Percentiles rank a stretch among this genome's conserved stretches.
phyloP scores from a whole-genome alignment of 2,888 invertebrate species.

The Lycocerus yunnanus region DNA sequence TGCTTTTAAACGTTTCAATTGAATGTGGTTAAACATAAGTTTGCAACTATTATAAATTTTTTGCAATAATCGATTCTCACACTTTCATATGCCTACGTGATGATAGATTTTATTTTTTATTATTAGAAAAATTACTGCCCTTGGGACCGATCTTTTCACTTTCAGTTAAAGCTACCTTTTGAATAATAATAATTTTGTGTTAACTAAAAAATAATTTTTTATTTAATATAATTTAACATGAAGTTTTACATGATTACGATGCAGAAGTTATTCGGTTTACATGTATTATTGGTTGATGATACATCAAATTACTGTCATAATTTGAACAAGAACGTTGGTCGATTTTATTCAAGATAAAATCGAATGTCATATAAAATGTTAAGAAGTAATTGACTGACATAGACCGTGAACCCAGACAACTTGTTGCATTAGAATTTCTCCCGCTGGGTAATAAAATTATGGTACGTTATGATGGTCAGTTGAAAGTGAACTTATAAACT shows the following conservation, averaged over 20 bases:
- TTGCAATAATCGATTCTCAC: background rate
- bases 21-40: background rate
- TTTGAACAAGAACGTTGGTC: background rate
- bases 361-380: conserved; percentile 4
- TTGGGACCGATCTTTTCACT: no score
- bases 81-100: background rate
- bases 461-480: background rate
- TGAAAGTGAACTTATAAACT: background rate
- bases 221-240: background rate
- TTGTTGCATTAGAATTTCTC: background rate
- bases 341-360: background rate
- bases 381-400: conserved; percentile 5
- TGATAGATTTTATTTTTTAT: background rate
- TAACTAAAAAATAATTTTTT: background rate
- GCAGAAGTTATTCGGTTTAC: background rate
- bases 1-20: background rate
- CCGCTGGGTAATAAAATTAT: background rate
- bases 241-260: background rate
- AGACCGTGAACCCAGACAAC: conserved; percentile 20
- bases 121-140: no score
- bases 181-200: no score
- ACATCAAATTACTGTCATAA: conserved; percentile 2
- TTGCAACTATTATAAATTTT: background rate
- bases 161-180: no score
- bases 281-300: background rate